Base-by-base conservation (phyloP, 2,113 vertebrate genomes). In the Pseudopipra pipra region DNA sequence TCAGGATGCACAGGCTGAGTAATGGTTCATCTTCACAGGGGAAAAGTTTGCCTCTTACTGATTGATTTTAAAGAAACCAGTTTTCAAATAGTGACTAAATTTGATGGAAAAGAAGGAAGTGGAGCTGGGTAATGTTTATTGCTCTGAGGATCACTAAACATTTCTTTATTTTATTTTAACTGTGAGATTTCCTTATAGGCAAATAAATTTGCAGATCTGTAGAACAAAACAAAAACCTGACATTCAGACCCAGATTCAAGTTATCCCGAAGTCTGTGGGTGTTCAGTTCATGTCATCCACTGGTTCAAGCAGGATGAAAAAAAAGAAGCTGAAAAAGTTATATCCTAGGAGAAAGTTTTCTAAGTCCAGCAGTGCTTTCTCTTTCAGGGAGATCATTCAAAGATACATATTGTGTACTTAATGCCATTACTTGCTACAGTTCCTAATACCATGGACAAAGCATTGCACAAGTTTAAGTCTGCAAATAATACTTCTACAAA, bases 401-500 rank as follows among this genome's bases (percentile, higher is more conserved):
- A 80, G 41, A 28, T 37, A 31, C 4, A 16, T 58, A 39, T 13
- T 70, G 6, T 54, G 9, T 46, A 51, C 46, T 31, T 46, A n/a
- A 75, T 65, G 43, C 27, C 4, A 2, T 88, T 90, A 65, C n/a
- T 87, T 86, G 56, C n/a, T 89, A 28, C 54, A 58, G 14, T 90
- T 81, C 62, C 30, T 44, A 25, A 73, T 70, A 58, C 30, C 12
- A 28, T 23, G 78, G 92, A 72, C 24, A 82, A 94, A 81, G 65
- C 27, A 51, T 85, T 95, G 80, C 83, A 73, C 49, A 95, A 92
- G 89, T 87, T 92, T 62, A 61, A 94, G 54, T 39, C 76, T 91
- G 86, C 70, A 93, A 92, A 82, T 68, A 87, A 84, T 81, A 72
- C 43, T 87, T 96, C 80, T 81, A 31, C 89, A 94, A 78, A 76